A percentile compares a stretch with the other conserved stretches of the same genome.
Evolutionary conservation across 2,888 invertebrate genomes (phyloP).

Genomic region (Lasioglossum calceatum): DNA sequence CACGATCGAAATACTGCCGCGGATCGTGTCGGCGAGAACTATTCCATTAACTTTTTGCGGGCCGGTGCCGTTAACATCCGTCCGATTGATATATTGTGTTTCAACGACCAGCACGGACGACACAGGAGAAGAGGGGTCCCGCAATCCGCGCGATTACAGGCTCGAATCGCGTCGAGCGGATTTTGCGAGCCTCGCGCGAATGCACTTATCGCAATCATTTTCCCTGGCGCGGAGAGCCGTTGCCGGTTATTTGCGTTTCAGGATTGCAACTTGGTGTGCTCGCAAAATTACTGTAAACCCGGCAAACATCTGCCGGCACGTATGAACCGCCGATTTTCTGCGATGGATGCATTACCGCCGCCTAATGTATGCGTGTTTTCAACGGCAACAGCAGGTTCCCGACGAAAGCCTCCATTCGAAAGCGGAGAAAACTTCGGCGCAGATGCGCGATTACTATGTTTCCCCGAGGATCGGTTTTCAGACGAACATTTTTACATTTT

Average conservation of each 20-base stretch:
- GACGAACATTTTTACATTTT: not conserved
- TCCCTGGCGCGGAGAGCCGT: slow-evolving; percentile 12
- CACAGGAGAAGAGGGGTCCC: not conserved
- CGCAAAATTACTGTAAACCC: slow-evolving; percentile 54
- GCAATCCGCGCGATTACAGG: slow-evolving; percentile 39
- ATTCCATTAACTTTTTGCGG: slow-evolving; percentile 29
- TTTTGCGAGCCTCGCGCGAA: slow-evolving; percentile 25
- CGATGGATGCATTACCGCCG: slow-evolving; percentile 41
- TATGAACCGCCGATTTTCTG: slow-evolving; percentile 32
- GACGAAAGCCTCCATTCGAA: not conserved
- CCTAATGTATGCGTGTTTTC: slow-evolving; percentile 38
- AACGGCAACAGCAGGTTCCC: slow-evolving; percentile 17
- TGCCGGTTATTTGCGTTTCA: slow-evolving; percentile 45
- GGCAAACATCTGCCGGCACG: slow-evolving; percentile 60
- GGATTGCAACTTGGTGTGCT: slow-evolving; percentile 46
- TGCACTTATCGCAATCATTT: slow-evolving; percentile 49
- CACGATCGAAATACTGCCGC: not conserved
- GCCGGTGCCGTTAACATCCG: slow-evolving; percentile 5
- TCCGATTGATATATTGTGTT: slow-evolving; percentile 20
- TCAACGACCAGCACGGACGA: slow-evolving; percentile 22
- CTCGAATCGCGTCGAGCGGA: slow-evolving; percentile 28
- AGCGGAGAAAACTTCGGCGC: not conserved
- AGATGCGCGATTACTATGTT: slow-evolving; percentile 8
- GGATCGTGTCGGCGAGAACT: slow-evolving; percentile 17
- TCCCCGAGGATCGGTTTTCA: not conserved